Percentiles rank a stretch among this genome's conserved stretches.
Conservation (phyloP, 2,888 invertebrate species). For the Rhamphomyia laevipes region DNA sequence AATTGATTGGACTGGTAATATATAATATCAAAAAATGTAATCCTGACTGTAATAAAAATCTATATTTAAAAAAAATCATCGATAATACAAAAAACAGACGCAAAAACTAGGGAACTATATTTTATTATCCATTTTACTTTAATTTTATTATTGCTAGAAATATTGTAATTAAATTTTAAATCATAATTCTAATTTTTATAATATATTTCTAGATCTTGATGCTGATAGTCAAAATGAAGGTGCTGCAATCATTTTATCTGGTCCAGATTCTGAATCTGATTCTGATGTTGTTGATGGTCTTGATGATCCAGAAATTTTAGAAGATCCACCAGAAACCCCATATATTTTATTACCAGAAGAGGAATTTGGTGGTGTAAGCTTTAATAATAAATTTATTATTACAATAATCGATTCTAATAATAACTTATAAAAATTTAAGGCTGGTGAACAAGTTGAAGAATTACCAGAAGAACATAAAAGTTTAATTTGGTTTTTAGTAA, state of each 20-base stretch:
- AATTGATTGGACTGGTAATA: no score
- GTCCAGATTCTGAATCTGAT: conserved; percentile 45
- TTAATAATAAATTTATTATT: not conserved
- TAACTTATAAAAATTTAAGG: conserved; percentile 37
- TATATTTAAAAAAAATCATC: no score
- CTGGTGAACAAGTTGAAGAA: conserved; percentile 80
- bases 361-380: conserved; percentile 45
- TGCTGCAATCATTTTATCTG: conserved; percentile 40
- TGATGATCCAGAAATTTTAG: conserved; percentile 23
- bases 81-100: no score
- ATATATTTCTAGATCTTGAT: conserved; percentile 47
- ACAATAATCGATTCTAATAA: not conserved
- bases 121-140: no score
- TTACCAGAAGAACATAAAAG: conserved; percentile 92
- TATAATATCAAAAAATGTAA: no score
- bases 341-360: conserved; percentile 47
- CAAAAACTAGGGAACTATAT: no score
- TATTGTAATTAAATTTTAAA: no score
- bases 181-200: not conserved
- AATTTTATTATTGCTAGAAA: no score
- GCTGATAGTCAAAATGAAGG: conserved; percentile 57
- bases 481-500: conserved; percentile 84
- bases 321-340: conserved; percentile 44
- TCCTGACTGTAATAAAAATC: no score
- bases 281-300: conserved; percentile 39